A percentile compares a stretch with the other conserved stretches of the same genome.
Evolutionary conservation across 2,113 vertebrate genomes (phyloP).

Genomic region (Sylvietta virens): DNA sequence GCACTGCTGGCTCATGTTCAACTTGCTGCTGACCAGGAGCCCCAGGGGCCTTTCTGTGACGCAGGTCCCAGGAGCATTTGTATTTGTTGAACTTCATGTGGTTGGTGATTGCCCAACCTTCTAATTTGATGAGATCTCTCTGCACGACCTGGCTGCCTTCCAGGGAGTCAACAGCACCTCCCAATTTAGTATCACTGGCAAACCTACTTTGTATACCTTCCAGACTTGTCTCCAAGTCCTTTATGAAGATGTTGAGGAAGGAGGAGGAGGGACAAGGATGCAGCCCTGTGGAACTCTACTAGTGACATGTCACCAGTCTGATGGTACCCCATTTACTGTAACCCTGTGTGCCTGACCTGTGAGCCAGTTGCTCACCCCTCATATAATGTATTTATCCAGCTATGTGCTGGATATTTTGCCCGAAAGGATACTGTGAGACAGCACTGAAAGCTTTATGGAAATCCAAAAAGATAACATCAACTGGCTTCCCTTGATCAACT

Average conservation of each 20-base stretch:
- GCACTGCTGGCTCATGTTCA: not conserved
- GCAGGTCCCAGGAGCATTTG: not conserved
- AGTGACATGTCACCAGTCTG: not conserved
- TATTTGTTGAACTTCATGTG: not conserved
- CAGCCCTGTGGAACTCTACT: not conserved
- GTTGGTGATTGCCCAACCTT: not conserved
- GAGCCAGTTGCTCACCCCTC: not conserved
- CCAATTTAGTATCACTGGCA: not conserved
- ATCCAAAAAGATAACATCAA: not conserved
- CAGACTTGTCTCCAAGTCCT: accelerated
- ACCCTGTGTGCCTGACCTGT: not conserved
- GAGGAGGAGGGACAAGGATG: not conserved
- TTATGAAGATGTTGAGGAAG: not conserved
- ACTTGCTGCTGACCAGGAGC: too few relatives aligned
- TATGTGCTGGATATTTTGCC: not conserved
- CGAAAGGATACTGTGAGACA: not conserved
- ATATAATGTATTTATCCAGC: not conserved
- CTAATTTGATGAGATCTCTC: not conserved
- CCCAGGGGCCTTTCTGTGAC: not conserved
- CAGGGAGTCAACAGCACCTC: not conserved
- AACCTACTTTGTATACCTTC: not conserved
- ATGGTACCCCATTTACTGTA: not conserved
- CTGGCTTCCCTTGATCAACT: not conserved
- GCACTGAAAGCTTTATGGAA: not conserved
- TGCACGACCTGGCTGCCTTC: not conserved